phyloP scores from a whole-genome alignment of 1,140 invertebrate genomes.

The Leptinotarsa defecta region DNA sequence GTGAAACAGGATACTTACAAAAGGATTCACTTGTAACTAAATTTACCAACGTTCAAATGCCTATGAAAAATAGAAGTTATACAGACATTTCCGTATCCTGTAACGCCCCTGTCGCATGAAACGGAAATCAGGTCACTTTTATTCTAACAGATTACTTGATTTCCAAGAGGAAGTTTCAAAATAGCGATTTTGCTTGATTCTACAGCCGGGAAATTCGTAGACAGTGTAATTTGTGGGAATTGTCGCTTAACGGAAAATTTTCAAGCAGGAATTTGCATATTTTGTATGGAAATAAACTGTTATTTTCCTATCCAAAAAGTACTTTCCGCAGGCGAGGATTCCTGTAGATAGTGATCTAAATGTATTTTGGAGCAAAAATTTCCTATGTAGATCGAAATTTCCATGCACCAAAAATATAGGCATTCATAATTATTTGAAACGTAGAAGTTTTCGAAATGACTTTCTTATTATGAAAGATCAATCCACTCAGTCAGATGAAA shows the following conservation, averaged over 20 bases:
- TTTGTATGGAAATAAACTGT: neutral
- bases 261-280: neutral
- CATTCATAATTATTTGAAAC: too few species aligned
- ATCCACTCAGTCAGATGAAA: too few species aligned
- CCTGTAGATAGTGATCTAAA: neutral
- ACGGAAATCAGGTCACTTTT: neutral
- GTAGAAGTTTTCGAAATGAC: too few species aligned
- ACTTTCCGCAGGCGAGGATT: neutral
- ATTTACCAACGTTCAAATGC: too few species aligned
- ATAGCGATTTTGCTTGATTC: neutral
- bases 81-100: neutral
- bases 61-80: too few species aligned
- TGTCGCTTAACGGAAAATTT: neutral
- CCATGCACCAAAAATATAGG: too few species aligned
- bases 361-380: neutral
- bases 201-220: slow-evolving; percentile 2
- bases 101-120: neutral
- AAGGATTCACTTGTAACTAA: too few species aligned
- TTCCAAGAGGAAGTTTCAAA: neutral
- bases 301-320: slow-evolving; percentile 2
- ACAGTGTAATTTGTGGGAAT: neutral
- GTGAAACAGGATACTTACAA: too few species aligned
- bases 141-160: neutral
- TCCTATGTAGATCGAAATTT: too few species aligned
- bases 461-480: too few species aligned